These are phyloP conservation scores for Xestia rhomboidea DNA, from an alignment of 2,888 invertebrate genomes.

Conservation along the genomic window DNA sequence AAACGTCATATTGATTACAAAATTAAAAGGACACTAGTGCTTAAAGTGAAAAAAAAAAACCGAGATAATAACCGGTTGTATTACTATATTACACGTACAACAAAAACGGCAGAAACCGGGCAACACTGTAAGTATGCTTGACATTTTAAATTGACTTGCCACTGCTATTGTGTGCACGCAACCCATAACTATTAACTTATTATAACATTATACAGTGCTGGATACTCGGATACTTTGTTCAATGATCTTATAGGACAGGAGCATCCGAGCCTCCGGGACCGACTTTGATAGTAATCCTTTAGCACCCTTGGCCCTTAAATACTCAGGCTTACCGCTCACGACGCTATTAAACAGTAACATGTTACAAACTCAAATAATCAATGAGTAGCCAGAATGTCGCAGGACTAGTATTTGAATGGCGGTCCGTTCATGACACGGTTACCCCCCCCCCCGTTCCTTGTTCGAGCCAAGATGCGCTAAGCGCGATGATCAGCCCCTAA, in stretches of 20 bases:
- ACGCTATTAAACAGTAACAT: not conserved
- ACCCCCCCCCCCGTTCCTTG: too few species aligned
- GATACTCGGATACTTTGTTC: not conserved
- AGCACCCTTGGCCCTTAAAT: not conserved
- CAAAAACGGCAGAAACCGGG: slow-evolving; percentile 53
- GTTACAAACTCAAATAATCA: not conserved
- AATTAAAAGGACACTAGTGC: slow-evolving; percentile 48
- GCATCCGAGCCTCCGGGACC: too few species aligned
- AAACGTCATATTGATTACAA: slow-evolving; percentile 40
- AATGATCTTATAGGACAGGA: too few species aligned
- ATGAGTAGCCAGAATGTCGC: not conserved
- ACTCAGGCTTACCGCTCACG: not conserved
- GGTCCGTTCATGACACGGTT: too few species aligned
- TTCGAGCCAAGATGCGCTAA: too few species aligned
- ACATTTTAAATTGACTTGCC: slow-evolving; percentile 56
- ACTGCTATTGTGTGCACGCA: slow-evolving; percentile 48
- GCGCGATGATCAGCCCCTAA: too few species aligned
- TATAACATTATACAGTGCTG: slow-evolving; percentile 22
- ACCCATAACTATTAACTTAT: slow-evolving; percentile 28
- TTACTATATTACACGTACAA: slow-evolving; percentile 56
- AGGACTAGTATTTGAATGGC: not conserved
- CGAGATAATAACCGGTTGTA: slow-evolving; percentile 43
- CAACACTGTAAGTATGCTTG: slow-evolving; percentile 60
- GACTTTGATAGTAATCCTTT: not conserved
- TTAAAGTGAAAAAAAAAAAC: slow-evolving; percentile 24